A percentile compares a stretch with the other conserved stretches of the same genome.
phyloP scores from a whole-genome alignment of 1,140 invertebrate genomes.

The Anoplolepis gracilipes region DNA sequence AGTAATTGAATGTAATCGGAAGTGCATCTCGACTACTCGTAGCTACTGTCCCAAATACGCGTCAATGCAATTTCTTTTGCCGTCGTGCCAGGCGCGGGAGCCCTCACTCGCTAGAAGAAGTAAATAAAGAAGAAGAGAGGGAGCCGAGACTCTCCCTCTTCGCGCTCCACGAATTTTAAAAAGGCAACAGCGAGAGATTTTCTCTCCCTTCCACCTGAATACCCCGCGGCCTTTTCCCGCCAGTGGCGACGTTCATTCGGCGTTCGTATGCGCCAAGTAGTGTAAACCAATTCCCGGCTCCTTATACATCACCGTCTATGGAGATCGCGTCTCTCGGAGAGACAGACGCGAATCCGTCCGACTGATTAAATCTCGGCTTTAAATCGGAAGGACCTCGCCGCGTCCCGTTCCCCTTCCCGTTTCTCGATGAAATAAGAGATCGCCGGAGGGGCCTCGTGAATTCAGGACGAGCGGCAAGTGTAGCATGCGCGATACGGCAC shows the following conservation, averaged over 20 bases:
- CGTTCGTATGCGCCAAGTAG: not conserved
- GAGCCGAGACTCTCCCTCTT: not conserved
- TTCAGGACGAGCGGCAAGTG: slow-evolving; percentile 39
- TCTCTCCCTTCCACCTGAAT: not conserved
- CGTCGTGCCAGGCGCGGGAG: no score
- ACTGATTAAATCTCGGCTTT: slow-evolving; percentile 66
- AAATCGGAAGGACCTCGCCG: slow-evolving; percentile 1
- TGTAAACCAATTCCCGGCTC: slow-evolving; percentile 69
- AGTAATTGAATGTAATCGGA: slow-evolving; percentile 80
- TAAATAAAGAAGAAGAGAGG: slow-evolving; percentile 22
- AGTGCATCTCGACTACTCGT: slow-evolving; percentile 60
- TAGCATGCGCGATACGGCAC: slow-evolving; percentile 10
- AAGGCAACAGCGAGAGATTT: slow-evolving; percentile 32
- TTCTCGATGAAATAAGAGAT: slow-evolving; percentile 54
- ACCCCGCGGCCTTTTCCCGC: slow-evolving; percentile 37
- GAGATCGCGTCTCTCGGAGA: not conserved
- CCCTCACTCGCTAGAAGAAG: not conserved
- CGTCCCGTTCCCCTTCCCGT: not conserved
- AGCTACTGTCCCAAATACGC: slow-evolving; percentile 24
- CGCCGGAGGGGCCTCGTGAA: slow-evolving; percentile 48
- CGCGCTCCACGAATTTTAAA: slow-evolving; percentile 61
- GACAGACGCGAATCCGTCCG: slow-evolving; percentile 54
- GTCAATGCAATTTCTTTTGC: slow-evolving; percentile 59
- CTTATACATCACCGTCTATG: slow-evolving; percentile 49
- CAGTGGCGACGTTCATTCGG: slow-evolving; percentile 7